phyloP scores from a whole-genome alignment of 1,140 invertebrate species.

The Eubasilissa regina region DNA sequence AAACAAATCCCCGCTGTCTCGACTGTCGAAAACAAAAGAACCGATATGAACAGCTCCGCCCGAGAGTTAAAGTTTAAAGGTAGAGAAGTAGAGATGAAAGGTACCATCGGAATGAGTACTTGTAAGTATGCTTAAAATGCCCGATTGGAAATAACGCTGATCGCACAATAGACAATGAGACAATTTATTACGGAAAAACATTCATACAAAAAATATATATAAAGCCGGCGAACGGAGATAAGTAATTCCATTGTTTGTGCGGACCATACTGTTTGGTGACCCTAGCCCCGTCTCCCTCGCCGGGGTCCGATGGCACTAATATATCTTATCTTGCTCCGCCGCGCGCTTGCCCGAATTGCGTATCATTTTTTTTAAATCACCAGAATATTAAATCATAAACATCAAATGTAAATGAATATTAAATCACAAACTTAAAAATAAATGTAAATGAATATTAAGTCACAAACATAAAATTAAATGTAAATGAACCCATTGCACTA shows the following conservation, averaged over 20 bases:
- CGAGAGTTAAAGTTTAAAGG: constrained; percentile 37
- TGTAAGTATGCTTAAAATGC: constrained; percentile 55
- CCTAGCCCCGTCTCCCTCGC: neutral
- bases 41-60: constrained; percentile 9
- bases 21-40: constrained; percentile 10
- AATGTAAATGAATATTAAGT: too few species aligned
- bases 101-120: constrained; percentile 42
- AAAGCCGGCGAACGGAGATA: constrained; percentile 53
- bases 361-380: neutral
- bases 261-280: constrained; percentile 56
- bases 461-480: too few species aligned
- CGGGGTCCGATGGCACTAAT: neutral
- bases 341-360: neutral
- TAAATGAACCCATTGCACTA: too few species aligned
- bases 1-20: constrained; percentile 23
- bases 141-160: constrained; percentile 57
- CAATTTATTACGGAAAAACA: constrained; percentile 60
- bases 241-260: constrained; percentile 60
- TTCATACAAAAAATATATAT: constrained; percentile 56
- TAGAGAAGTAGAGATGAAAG: too few species aligned
- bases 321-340: neutral
- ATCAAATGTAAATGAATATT: too few species aligned
- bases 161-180: constrained; percentile 61
- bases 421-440: too few species aligned
- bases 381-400: too few species aligned